Evolutionary conservation across 2,113 vertebrate genomes (phyloP).

Genomic region (Baryphthengus martii): DNA sequence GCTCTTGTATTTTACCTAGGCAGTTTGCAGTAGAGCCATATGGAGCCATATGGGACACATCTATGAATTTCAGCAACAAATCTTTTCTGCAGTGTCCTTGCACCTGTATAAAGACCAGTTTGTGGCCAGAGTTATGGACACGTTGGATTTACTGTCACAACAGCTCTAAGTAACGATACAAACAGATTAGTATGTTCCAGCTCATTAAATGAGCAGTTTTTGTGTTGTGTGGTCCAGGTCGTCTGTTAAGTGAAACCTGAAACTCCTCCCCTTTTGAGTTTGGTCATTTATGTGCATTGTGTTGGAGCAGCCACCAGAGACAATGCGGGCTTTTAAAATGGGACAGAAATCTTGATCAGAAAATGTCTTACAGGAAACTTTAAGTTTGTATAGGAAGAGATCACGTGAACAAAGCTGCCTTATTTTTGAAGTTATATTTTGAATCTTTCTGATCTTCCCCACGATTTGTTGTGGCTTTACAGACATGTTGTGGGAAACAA

Average conservation of each 20-base stretch:
- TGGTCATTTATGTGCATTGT: neutral
- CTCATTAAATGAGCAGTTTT: neutral
- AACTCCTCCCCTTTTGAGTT: neutral
- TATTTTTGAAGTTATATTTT: neutral
- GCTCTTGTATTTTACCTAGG: neutral
- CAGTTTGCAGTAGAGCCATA: neutral
- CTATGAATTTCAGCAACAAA: neutral
- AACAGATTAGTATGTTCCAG: neutral
- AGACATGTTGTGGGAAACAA: neutral
- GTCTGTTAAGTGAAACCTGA: neutral
- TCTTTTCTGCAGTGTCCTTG: neutral
- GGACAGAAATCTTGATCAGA: neutral
- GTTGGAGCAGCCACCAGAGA: neutral
- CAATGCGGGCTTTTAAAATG: rapidly evolving
- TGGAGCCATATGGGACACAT: neutral
- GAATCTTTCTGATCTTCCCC: neutral
- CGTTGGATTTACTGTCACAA: neutral
- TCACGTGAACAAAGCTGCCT: neutral
- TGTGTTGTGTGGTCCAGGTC: neutral
- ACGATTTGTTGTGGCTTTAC: neutral
- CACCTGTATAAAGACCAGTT: neutral
- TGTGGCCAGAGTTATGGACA: neutral
- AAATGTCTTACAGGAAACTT: neutral
- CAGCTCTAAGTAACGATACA: neutral
- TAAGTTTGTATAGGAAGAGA: neutral